Percentiles rank a stretch among this genome's conserved stretches.
phyloP scores from a whole-genome alignment of 1,140 invertebrate species.

The Zaprionus vittiger region DNA sequence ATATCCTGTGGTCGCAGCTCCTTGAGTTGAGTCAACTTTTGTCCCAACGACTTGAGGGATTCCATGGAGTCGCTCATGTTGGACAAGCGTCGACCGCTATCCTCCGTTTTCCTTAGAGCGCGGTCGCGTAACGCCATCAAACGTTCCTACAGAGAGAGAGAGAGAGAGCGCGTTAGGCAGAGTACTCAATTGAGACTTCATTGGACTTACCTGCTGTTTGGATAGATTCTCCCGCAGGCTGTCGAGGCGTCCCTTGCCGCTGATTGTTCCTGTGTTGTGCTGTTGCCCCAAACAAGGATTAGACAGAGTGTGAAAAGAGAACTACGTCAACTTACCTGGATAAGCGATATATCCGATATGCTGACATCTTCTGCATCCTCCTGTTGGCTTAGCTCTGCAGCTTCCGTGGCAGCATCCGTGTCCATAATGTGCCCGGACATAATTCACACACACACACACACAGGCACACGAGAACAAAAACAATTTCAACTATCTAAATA shows the following conservation, averaged over 20 bases:
- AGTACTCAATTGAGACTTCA: neutral
- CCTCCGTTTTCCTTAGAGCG: slow-evolving; percentile 50
- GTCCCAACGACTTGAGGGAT: slow-evolving; percentile 52
- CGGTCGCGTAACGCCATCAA: slow-evolving; percentile 63
- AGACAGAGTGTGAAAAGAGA: neutral
- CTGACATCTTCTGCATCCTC: slow-evolving; percentile 55
- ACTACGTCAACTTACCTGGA: slow-evolving; percentile 38
- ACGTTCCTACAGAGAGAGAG: slow-evolving; percentile 45
- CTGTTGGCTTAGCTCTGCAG: slow-evolving; percentile 36
- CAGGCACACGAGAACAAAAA: neutral
- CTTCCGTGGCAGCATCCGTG: slow-evolving; percentile 28
- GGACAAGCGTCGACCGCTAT: slow-evolving; percentile 14
- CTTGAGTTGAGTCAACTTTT: slow-evolving; percentile 36
- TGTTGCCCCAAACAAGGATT: neutral
- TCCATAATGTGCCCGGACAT: slow-evolving; percentile 40
- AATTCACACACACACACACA: slow-evolving; percentile 11
- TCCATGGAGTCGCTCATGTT: slow-evolving; percentile 64
- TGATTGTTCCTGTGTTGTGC: slow-evolving; percentile 7
- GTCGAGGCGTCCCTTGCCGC: slow-evolving; percentile 61
- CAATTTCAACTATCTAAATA: slow-evolving; percentile 38
- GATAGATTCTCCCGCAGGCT: slow-evolving; percentile 64
- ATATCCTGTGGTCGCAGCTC: slow-evolving; percentile 18
- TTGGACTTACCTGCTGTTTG: slow-evolving; percentile 57
- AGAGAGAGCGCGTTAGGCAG: neutral
- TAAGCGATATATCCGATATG: slow-evolving; percentile 46